Evolutionary conservation across 2,888 invertebrate species (phyloP), one percentile per base, ranked within the genome.

Genomic region (Blastobasis adustella): DNA sequence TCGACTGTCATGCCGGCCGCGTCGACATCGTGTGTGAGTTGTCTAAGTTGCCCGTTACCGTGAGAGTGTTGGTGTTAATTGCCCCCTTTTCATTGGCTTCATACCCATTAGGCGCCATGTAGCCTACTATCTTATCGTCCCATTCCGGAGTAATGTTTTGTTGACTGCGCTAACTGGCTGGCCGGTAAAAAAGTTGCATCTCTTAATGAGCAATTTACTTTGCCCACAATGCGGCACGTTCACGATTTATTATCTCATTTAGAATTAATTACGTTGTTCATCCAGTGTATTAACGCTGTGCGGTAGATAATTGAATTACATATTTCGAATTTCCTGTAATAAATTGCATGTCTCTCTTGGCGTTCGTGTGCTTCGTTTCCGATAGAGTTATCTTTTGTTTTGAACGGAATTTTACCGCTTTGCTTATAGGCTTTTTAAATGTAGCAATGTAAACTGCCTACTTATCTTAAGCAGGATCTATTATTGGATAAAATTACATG

Each of bases 131-230:
- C 50, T 50, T 50, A 48, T 50, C 53, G 46, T 6, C 10, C 2
- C 36, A 5, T 37, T 10, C 40, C 10, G 38, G 5, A 38, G 6
- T 43, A 40, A 42, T 47, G 53, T 49, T 53, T 49, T 43, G 46
- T 49, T 46, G 45, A 38, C n/a, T n/a, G n/a, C n/a, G n/a, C n/a
- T n/a, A n/a, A n/a, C 41, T 5, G 41, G 45, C 37, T 44, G 41
- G 41, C 37, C 39, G 10, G 10, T n/a, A 9, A 45, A 45, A 53
- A 45, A 53, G 45, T n/a, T 7, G 7, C 37, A 40, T 23, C 36
- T 42, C 10, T 41, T 46, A 42, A 49, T 43, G 46, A 49, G 45
- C 40, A 47, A 37, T 44, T 53, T 49, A 49, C 47, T 53, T 40
- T 45, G 37, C 41, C 40, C 10, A 47, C 45, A 45, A 47, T 45